These are phyloP conservation scores for Oxycera nigricornis DNA, from an alignment of 2,888 invertebrate species.

Conservation along the genomic window DNA sequence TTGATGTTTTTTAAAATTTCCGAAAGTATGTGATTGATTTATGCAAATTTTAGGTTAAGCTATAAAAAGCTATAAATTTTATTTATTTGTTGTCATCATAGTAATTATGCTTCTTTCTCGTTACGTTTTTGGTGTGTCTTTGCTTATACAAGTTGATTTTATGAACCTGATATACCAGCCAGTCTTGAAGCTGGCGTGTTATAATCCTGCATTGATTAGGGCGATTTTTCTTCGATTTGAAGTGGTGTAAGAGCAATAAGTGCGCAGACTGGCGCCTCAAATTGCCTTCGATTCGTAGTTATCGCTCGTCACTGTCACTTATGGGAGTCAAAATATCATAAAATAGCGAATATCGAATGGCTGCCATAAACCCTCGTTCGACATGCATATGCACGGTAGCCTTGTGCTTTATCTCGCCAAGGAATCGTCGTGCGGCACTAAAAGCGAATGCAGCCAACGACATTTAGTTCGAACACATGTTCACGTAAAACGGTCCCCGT, in stretches of 20 bases:
- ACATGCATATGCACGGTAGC: slow-evolving; percentile 15
- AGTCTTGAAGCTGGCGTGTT: too few species aligned
- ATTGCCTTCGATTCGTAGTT: neutral
- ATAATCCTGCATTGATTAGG: too few species aligned
- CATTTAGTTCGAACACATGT: slow-evolving; percentile 44
- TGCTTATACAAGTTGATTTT: too few species aligned
- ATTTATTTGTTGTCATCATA: too few species aligned
- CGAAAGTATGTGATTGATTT: too few species aligned
- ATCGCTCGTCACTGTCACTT: slow-evolving; percentile 20
- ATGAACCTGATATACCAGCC: too few species aligned
- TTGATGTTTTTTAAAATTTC: too few species aligned
- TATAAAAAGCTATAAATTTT: too few species aligned
- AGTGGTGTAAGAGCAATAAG: neutral
- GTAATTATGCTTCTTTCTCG: too few species aligned
- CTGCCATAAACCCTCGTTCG: slow-evolving; percentile 12
- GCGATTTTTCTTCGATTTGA: neutral
- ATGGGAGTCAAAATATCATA: slow-evolving; percentile 24
- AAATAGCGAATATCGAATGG: slow-evolving; percentile 13
- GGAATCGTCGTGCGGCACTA: slow-evolving; percentile 39
- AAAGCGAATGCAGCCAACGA: slow-evolving; percentile 39
- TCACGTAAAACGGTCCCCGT: slow-evolving; percentile 40
- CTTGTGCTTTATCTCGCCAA: slow-evolving; percentile 39
- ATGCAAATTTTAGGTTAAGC: too few species aligned
- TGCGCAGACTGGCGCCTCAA: neutral
- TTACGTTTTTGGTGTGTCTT: too few species aligned